phyloP scores from a whole-genome alignment of 2,113 vertebrate species.

The Nibea coibor region DNA sequence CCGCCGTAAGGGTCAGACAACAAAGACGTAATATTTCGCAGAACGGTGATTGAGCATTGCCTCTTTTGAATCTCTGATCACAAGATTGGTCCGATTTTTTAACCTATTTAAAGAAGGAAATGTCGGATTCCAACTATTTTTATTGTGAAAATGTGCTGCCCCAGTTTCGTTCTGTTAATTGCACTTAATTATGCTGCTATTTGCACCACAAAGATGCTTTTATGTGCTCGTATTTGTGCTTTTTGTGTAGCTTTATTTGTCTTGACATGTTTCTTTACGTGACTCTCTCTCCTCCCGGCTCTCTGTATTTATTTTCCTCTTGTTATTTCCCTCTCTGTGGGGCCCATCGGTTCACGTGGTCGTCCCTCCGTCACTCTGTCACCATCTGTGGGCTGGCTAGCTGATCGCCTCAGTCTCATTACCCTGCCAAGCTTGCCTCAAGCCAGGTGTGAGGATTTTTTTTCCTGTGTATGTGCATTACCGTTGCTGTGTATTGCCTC shows the following conservation, averaged over 20 bases:
- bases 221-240: neutral
- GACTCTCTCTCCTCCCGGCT: neutral
- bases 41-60: neutral
- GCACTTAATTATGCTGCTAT: neutral
- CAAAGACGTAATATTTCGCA: too few species aligned
- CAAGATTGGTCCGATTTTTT: neutral
- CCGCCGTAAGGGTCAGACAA: neutral
- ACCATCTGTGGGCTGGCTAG: slow-evolving; percentile 48
- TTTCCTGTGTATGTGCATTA: neutral
- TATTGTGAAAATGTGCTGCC: neutral
- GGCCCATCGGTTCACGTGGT: slow-evolving; percentile 29
- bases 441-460: slow-evolving; percentile 45
- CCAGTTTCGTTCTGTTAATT: neutral
- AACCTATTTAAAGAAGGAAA: neutral
- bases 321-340: slow-evolving; percentile 12
- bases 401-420: slow-evolving; percentile 45
- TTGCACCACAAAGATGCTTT: neutral
- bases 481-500: slow-evolving; percentile 12
- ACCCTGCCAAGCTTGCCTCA: slow-evolving; percentile 46
- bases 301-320: neutral
- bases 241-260: neutral
- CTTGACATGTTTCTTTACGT: neutral
- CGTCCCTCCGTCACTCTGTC: slow-evolving; percentile 30
- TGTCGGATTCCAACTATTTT: neutral
- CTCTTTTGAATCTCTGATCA: neutral